phyloP scores from a whole-genome alignment of 2,797 vertebrate species.

The Dromococcyx pavoninus region DNA sequence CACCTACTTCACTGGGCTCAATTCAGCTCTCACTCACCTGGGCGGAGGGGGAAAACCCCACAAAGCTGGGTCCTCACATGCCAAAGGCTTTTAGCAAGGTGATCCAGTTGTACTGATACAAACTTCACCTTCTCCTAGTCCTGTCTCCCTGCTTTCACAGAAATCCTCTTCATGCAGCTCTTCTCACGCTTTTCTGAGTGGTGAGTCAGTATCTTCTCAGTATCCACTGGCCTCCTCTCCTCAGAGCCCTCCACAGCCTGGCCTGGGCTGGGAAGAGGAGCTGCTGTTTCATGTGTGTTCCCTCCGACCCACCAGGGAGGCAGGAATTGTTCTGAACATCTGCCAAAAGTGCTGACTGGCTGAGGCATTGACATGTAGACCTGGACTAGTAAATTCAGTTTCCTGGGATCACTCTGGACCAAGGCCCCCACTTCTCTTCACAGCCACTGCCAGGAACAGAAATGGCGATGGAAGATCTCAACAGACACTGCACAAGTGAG shows the following conservation, averaged over 20 bases:
- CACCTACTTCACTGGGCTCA: not conserved
- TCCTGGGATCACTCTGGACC: not conserved
- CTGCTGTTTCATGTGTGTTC: not conserved
- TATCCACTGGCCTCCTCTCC: not conserved
- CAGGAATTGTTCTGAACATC: not conserved
- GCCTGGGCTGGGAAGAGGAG: not conserved
- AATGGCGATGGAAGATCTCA: not conserved
- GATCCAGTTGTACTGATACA: accelerated
- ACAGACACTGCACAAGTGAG: accelerated
- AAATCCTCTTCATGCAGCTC: not conserved
- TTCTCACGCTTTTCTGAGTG: not conserved
- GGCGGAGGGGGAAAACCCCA: not conserved
- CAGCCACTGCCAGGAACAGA: not conserved
- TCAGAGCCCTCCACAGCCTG: not conserved
- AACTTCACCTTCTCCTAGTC: not conserved
- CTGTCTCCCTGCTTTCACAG: not conserved
- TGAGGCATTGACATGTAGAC: accelerated
- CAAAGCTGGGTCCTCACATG: not conserved
- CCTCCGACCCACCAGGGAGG: not conserved
- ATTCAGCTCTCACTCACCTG: not conserved
- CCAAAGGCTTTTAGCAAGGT: not conserved
- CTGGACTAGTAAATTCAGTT: not conserved
- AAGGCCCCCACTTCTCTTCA: not conserved
- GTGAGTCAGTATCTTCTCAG: not conserved
- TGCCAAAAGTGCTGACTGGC: not conserved